Base-by-base conservation (phyloP, 1,140 invertebrate genomes). In the Brachionus asplanchnoidis region DNA sequence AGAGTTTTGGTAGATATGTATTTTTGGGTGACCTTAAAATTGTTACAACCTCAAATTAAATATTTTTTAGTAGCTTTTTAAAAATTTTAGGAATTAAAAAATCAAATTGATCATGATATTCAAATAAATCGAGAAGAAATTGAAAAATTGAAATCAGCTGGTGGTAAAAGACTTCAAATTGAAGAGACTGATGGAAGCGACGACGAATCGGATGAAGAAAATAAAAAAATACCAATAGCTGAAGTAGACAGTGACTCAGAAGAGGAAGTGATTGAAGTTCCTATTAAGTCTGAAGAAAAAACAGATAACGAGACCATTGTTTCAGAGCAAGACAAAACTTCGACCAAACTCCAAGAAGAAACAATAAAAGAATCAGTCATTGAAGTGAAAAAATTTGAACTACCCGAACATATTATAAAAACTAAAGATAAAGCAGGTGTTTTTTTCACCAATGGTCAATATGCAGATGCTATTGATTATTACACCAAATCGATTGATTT, bases 21-120 rank as follows among this genome's bases (percentile, higher is more conserved):
- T 4, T 11, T 42, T 53, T 20, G 84, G 85, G 26, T 75, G 88
- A 87, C 84, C 86, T n/a, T 40, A 87, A 68, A 32, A 26, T 40
- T 88, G 26, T 28, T 28, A 28, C 26, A 28, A 28, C 32, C 32
- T 36, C 4, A 36, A 36, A 6, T 36, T 6, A 2, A 36, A 36
- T 36, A 36, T 3, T 36, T 36, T 7, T 36, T 36, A 36, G 7
- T 7, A 36, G 32, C 6, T 20, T 66, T 66, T 53, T 86, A 88
- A 75, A 78, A 87, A 9, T 68, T 85, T 9, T 84, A 85, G 20
- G 75, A 86, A n/a, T 73, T 86, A 50, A 85, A 84, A 26, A 86
- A 87, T 68, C n/a, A 80, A 28, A 85, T 82, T 32, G 53, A 82
- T 14, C 6, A n/a, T 44, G 65, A 82, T 42, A 40, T 17, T 46